These are phyloP conservation scores for Strix occidentalis DNA, from an alignment of 2,797 vertebrate genomes.

Conservation along the genomic window DNA sequence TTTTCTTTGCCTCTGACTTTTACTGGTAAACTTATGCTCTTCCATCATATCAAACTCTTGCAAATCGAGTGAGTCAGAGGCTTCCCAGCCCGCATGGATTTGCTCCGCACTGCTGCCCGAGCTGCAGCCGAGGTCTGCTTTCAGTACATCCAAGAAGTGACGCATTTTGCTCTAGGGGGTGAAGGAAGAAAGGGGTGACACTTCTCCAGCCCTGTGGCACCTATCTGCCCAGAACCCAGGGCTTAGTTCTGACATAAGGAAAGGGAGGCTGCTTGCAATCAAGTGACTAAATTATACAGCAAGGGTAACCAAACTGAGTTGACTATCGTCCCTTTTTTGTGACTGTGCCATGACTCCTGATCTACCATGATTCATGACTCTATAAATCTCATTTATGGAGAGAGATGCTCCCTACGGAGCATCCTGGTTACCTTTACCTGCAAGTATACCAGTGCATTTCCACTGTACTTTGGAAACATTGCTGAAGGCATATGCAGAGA, in stretches of 20 bases:
- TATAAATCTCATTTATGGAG: neutral
- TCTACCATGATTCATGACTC: neutral
- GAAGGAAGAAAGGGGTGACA: neutral
- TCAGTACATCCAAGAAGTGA: conserved; percentile 84
- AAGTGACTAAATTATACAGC: neutral
- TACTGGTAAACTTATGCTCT: neutral
- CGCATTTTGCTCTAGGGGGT: conserved; percentile 88
- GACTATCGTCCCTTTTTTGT: neutral
- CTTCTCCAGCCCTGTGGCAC: neutral
- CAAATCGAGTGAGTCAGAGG: neutral
- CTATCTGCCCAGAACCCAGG: neutral
- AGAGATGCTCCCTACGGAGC: neutral
- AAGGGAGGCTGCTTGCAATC: neutral
- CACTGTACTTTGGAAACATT: neutral
- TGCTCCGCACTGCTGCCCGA: neutral
- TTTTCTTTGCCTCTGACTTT: neutral
- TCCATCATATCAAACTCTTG: neutral
- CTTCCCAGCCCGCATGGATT: neutral
- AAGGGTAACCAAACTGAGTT: neutral
- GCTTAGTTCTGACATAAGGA: neutral
- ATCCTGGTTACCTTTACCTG: neutral
- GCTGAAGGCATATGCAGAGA: neutral
- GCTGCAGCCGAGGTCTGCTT: conserved; percentile 80
- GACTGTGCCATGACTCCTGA: neutral
- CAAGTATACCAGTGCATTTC: neutral